Evolutionary conservation across 2,888 invertebrate species (phyloP), one percentile per base, ranked within the genome.

Genomic region (Nomada lathburiana): DNA sequence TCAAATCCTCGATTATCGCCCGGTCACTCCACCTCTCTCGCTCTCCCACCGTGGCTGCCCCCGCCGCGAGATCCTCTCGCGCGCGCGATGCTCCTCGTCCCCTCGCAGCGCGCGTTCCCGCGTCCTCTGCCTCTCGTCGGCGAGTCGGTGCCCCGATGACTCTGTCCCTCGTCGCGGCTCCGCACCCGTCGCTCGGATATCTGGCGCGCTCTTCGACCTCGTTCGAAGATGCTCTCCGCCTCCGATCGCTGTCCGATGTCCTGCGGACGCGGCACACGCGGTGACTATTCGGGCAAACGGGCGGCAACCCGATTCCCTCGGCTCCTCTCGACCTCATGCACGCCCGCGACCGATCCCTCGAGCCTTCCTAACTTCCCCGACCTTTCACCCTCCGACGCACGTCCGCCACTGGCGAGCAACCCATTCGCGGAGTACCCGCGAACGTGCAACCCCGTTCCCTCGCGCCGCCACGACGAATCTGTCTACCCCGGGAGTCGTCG

Each of bases 1-100:
- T 93, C 93, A 93, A 93, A 88, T 85, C 86, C 91, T 90, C 90
- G 91, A 88, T 93, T 89, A 88, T 90, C 90, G 87, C 89, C 88
- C 70, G 86, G 89, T 88, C 90, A 90, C 91, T 90, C 91, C 90
- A 89, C 91, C 88, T 90, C 91, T 81, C 50, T 55, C 74, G 68
- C 67, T 76, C 75, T 63, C 63, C 70, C 80, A 78, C 84, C 84
- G 80, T 82, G 80, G 60, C 81, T 85, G 73, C 76, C 71, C 68
- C 68, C 68, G 26, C 59, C 74, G 52, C 82, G 63, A 44, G 23
- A 59, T 50, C 29, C 65, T 71, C 74, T 59, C 75, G 23, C 65
- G 9, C 50, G 3, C 42, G 18, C 57, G 23, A 47, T 20, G 29
- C 50, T 47, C 52, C 20, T 18, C 50, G 1, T 16, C 47, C 3